phyloP scores from a whole-genome alignment of 1,140 invertebrate species.

The Galendromus occidentalis region DNA sequence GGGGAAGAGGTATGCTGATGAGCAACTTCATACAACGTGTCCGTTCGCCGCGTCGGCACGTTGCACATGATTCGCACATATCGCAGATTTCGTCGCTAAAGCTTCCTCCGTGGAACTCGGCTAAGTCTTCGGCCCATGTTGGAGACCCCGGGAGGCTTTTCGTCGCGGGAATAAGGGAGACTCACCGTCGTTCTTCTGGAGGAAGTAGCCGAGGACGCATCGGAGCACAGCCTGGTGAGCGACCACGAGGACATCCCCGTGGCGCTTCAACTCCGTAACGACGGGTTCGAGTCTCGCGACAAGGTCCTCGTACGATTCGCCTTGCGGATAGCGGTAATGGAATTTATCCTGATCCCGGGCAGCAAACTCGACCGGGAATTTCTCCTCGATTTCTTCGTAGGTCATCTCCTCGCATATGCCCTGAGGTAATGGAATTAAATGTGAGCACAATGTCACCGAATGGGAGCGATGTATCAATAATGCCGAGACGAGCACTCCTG shows the following conservation, averaged over 20 bases:
- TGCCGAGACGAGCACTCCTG: too few relatives aligned
- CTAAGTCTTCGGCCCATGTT: too few relatives aligned
- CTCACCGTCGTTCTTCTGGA: conserved; percentile 78
- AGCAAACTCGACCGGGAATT: conserved; percentile 88
- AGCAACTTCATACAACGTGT: too few relatives aligned
- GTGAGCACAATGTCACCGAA: neutral
- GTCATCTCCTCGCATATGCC: conserved; percentile 99
- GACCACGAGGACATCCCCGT: conserved; percentile 93
- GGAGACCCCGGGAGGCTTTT: neutral
- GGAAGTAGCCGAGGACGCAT: conserved; percentile 90
- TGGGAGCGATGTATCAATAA: too few relatives aligned
- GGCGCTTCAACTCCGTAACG: conserved; percentile 94
- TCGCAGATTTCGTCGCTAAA: too few relatives aligned
- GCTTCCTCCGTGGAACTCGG: too few relatives aligned
- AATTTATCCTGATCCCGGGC: conserved; percentile 93
- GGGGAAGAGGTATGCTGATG: too few relatives aligned
- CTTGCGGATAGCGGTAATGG: conserved; percentile 88
- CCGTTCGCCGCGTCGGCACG: neutral
- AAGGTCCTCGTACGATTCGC: conserved; percentile 92
- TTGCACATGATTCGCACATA: neutral
- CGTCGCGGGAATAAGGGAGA: conserved; percentile 14
- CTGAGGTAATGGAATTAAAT: conserved; percentile 32
- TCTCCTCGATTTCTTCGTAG: conserved; percentile 86
- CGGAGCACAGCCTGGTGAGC: conserved; percentile 92
- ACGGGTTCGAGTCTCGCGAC: conserved; percentile 91